Evolutionary conservation across 1,140 invertebrate species (phyloP).

Genomic region (Phymorhynchus buccinoides): DNA sequence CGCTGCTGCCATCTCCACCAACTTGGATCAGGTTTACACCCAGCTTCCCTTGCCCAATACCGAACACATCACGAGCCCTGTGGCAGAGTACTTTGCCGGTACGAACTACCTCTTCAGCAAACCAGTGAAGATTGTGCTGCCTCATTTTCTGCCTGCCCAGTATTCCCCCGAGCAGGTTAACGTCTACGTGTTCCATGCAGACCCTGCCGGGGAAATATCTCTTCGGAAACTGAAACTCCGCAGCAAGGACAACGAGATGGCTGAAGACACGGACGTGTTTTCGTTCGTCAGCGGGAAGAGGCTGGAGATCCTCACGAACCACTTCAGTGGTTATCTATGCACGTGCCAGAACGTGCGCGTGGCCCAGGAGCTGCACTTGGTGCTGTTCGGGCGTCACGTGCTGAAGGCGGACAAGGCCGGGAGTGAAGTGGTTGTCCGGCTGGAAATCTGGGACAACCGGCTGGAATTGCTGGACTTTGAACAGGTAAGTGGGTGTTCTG

Average conservation of each 20-base stretch:
- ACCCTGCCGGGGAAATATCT: neutral
- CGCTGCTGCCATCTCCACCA: neutral
- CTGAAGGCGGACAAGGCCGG: neutral
- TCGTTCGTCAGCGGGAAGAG: neutral
- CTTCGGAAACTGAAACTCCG: neutral
- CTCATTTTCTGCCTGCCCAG: neutral
- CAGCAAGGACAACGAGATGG: neutral
- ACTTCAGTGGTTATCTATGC: conserved; percentile 17
- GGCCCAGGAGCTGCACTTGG: neutral
- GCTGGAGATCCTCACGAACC: neutral
- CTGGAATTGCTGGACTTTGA: neutral
- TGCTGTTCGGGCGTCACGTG: neutral
- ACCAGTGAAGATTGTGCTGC: neutral
- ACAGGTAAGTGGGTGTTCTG: neutral
- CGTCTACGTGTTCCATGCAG: neutral
- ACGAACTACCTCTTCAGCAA: neutral
- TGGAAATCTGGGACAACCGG: conserved; percentile 17
- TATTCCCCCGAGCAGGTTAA: neutral
- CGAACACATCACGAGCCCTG: neutral
- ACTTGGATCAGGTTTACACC: neutral
- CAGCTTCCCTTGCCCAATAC: neutral
- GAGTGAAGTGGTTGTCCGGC: neutral
- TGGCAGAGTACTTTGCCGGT: neutral
- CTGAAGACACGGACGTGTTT: neutral
- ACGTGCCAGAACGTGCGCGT: neutral